phyloP scores from a whole-genome alignment of 2,888 invertebrate species.

The Plagiodera versicolora region DNA sequence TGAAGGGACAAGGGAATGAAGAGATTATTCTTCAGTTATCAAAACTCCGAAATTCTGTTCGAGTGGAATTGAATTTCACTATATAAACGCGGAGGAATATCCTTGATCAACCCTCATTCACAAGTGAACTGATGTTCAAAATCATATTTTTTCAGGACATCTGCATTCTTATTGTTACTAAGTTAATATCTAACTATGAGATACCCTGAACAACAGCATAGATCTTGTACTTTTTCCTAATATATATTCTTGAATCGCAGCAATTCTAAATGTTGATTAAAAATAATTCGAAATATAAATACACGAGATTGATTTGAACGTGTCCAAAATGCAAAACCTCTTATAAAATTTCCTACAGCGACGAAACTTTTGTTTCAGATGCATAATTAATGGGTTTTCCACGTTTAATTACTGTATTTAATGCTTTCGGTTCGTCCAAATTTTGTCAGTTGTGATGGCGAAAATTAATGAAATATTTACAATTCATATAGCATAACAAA shows the following conservation, averaged over 20 bases:
- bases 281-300: conserved; percentile 48
- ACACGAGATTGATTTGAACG: conserved; percentile 45
- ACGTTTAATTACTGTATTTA: neutral
- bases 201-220: too few relatives aligned
- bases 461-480: neutral
- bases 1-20: conserved; percentile 12
- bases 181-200: too few relatives aligned
- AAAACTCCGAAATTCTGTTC: too few relatives aligned
- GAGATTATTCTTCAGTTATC: neutral
- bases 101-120: too few relatives aligned
- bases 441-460: neutral
- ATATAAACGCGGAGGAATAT: too few relatives aligned
- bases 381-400: conserved; percentile 15
- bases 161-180: too few relatives aligned
- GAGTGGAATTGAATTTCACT: too few relatives aligned
- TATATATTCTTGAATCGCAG: neutral
- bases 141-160: too few relatives aligned
- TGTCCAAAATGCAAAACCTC: conserved; percentile 46
- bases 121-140: too few relatives aligned
- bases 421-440: neutral
- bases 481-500: neutral
- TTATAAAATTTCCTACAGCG: conserved; percentile 38
- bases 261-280: conserved; percentile 42
- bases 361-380: conserved; percentile 13
- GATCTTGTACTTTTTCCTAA: too few relatives aligned